Percentiles rank a stretch among this genome's conserved stretches.
phyloP scores from a whole-genome alignment of 2,797 vertebrate species.

The Pterois miles region DNA sequence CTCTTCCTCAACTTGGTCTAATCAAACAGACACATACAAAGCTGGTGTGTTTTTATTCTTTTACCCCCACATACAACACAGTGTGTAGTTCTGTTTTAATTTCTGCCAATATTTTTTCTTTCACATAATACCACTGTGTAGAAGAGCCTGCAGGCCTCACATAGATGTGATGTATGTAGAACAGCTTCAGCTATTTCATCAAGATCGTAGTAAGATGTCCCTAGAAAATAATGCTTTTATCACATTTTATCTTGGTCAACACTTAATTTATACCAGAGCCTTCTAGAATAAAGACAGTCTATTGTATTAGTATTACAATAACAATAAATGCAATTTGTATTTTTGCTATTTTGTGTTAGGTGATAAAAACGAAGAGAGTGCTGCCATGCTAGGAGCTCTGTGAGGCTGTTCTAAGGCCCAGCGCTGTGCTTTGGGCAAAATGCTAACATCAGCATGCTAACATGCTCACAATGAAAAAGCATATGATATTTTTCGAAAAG shows the following conservation, averaged over 20 bases:
- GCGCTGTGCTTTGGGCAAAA: neutral
- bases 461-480: neutral
- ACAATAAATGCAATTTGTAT: neutral
- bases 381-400: neutral
- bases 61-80: neutral
- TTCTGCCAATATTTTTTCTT: neutral
- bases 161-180: neutral
- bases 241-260: neutral
- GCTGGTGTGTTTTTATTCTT: slow-evolving; percentile 12
- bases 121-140: neutral
- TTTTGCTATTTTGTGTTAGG: neutral
- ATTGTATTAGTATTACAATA: neutral
- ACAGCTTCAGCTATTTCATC: neutral
- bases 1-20: slow-evolving; percentile 61
- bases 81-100: slow-evolving; percentile 8
- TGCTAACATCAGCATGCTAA: neutral
- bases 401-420: neutral
- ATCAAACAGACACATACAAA: slow-evolving; percentile 63
- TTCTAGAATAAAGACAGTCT: neutral
- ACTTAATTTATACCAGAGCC: neutral
- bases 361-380: neutral
- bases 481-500: too few species aligned
- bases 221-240: neutral
- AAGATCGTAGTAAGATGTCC: neutral
- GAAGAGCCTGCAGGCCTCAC: neutral